phyloP scores from a whole-genome alignment of 1,140 invertebrate species.

The Zaprionus tsacasi region DNA sequence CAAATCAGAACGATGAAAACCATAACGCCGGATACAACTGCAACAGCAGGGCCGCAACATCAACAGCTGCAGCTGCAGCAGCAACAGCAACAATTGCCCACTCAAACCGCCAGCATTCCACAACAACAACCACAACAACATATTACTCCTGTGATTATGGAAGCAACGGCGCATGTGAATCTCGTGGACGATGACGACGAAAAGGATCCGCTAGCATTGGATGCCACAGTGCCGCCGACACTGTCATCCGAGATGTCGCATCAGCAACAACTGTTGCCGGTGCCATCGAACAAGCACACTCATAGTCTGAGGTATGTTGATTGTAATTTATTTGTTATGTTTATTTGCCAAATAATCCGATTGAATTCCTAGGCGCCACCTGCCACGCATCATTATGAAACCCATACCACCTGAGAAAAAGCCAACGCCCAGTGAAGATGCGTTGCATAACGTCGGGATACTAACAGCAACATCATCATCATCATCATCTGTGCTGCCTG shows the following conservation, averaged over 20 bases:
- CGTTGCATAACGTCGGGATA: conserved; percentile 24
- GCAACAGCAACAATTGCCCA: conserved; percentile 45
- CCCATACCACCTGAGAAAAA: conserved; percentile 82
- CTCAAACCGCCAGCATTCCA: conserved; percentile 41
- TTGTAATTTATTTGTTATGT: background rate
- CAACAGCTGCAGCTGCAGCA: conserved; percentile 51
- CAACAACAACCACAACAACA: conserved; percentile 42
- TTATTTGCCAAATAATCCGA: background rate
- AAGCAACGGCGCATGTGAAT: conserved; percentile 73
- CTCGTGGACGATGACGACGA: conserved; percentile 80
- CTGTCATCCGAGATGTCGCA: conserved; percentile 19
- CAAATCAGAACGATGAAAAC: conserved; percentile 62
- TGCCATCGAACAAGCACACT: conserved; percentile 72
- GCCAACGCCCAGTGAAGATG: conserved; percentile 58
- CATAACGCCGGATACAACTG: conserved; percentile 68
- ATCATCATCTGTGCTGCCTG: conserved; percentile 17
- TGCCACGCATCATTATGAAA: conserved; percentile 83
- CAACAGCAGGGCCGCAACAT: conserved; percentile 45
- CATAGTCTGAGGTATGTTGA: conserved; percentile 71
- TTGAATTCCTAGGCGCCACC: conserved; percentile 64
- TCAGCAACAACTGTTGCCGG: conserved; percentile 17
- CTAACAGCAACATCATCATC: conserved; percentile 16
- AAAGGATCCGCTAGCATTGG: conserved; percentile 79
- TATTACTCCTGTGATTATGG: conserved; percentile 64
- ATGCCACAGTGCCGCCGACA: conserved; percentile 44